Evolutionary conservation across 2,797 vertebrate species (phyloP), one percentile per base, ranked within the genome.

Genomic region (Myotis vivesi): DNA sequence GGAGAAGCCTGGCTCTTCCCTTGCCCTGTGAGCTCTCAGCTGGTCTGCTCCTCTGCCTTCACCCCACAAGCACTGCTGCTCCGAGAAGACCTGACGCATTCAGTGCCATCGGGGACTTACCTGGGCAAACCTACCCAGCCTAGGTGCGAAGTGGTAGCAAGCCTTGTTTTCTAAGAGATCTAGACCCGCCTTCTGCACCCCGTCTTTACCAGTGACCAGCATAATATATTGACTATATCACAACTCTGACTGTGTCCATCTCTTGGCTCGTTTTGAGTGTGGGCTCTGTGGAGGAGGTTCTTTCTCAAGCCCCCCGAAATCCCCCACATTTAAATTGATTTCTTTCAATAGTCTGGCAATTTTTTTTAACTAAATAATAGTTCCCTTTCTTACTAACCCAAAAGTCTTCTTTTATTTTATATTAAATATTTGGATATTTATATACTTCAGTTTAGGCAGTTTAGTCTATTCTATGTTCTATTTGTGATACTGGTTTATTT

Each of bases 371-470:
- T 66, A 83, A 71, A 59, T 53, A 84, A 62, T 25, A 92, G 25
- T 38, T 69, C 2, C 16, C 36, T 72, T 95, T 71, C 28, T 84
- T 30, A 88, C 16, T 16, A 75, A 80, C 46, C 75, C 59, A 33
- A 41, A 25, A 82, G 9, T 71, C 20, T 81, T 53, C 62, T 6
- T 93, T 85, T n/a, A 64, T 13, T 55, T 69, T 73, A 66, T 19
- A 72, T 64, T 82, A 46, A 44, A 66, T 49, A 64, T 33, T 82
- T 89, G 82, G 92, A 79, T 71, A 83, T 87, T 75, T 87, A 68
- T 11, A 55, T 69, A n/a, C 6, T 92, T 86, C 59, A 81, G 33
- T 76, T 36, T 69, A 71, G 17, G 28, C 17, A 38, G n/a, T 38
- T 95, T 51, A 44, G 19, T 83, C 38, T 89, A 46, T 77, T 59